phyloP scores from a whole-genome alignment of 2,888 invertebrate species.

The Anaspis maculata region DNA sequence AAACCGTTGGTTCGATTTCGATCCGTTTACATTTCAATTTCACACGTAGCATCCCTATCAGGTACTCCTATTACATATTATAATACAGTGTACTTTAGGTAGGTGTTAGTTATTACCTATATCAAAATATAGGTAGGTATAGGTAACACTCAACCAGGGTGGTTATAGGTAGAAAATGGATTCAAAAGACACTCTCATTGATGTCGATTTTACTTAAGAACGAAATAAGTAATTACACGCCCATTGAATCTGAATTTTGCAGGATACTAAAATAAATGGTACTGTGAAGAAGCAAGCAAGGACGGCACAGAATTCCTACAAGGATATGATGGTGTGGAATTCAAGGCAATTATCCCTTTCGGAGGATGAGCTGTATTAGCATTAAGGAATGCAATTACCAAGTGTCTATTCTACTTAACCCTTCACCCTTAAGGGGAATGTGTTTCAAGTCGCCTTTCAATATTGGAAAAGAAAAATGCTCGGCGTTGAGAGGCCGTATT shows the following conservation, averaged over 20 bases:
- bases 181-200: background rate
- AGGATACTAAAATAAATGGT: conserved; percentile 12
- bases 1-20: too few relatives aligned
- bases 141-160: too few relatives aligned
- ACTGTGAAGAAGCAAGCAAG: conserved; percentile 4
- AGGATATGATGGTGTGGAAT: conserved; percentile 34
- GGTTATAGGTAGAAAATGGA: too few relatives aligned
- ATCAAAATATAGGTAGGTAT: too few relatives aligned
- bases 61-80: too few relatives aligned
- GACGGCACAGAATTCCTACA: conserved; percentile 23
- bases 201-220: too few relatives aligned
- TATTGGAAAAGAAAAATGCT: conserved; percentile 7
- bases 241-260: conserved; percentile 13
- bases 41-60: too few relatives aligned
- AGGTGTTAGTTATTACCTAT: too few relatives aligned
- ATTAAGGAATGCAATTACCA: conserved; percentile 38
- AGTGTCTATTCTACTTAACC: conserved; percentile 34
- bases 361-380: conserved; percentile 36
- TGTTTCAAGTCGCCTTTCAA: conserved; percentile 13
- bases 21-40: too few relatives aligned
- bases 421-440: conserved; percentile 20
- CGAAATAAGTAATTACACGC: conserved; percentile 14
- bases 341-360: conserved; percentile 34
- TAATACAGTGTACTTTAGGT: too few relatives aligned
- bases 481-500: too few relatives aligned